Evolutionary conservation across 35 echinoderm and acorn worm species (phyloP).

Genomic region (Strongylocentrotus purpuratus): DNA sequence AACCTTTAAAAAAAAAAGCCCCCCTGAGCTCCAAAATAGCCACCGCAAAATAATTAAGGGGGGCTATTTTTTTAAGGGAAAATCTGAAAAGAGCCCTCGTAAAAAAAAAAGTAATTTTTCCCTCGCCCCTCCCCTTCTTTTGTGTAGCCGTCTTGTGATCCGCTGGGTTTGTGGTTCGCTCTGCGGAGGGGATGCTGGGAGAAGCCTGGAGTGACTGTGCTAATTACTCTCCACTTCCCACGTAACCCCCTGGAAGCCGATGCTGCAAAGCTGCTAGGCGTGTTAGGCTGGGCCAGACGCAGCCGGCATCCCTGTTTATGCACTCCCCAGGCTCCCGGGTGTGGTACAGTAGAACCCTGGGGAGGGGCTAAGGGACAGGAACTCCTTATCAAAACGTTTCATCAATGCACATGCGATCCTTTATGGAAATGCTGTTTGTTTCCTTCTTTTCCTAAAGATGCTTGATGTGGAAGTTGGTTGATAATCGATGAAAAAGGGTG

Average conservation of each 20-base stretch:
- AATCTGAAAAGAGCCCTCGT: too few relatives aligned
- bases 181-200: not conserved
- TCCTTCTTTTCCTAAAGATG: not conserved
- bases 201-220: not conserved
- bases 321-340: not conserved
- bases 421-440: not conserved
- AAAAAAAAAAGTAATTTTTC: too few relatives aligned
- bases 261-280: not conserved
- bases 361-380: not conserved
- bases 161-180: not conserved
- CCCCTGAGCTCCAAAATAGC: too few relatives aligned
- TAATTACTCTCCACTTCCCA: not conserved
- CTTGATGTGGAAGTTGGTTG: not conserved
- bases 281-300: not conserved
- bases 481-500: not conserved
- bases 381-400: constrained; percentile 17
- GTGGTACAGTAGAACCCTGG: not conserved
- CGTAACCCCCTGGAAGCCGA: not conserved
- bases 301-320: not conserved
- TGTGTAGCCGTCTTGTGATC: not conserved
- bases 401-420: not conserved
- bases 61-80: too few relatives aligned
- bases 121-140: not conserved
- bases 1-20: too few relatives aligned
- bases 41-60: too few relatives aligned